Base-by-base conservation (phyloP, 2,888 invertebrate genomes). In the Ormyrus thymus region DNA sequence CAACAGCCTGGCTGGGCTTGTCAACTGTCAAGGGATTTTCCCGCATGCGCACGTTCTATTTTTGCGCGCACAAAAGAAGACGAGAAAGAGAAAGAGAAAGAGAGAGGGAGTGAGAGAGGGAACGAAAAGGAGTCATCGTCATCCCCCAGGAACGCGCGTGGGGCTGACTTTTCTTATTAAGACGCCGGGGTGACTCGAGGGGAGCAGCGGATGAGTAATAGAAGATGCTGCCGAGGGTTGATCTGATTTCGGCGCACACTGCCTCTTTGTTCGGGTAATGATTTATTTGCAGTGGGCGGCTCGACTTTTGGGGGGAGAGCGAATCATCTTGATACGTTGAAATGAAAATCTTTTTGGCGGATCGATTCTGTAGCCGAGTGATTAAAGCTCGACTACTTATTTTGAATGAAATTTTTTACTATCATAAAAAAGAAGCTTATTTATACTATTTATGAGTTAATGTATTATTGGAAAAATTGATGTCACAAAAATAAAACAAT, bases 21-120 rank as follows among this genome's bases (percentile, higher is more conserved):
- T 72, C 62, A 72, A 72, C 53, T 72, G 71, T 45, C 62, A 72
- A 72, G 10, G 29, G 64, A 9, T 50, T 73, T 73, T 56, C 56
- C 56, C 11, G 56, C 15, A 11, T 29, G 13, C 46, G n/a, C 51
- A 51, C 59, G 71, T 71, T 71, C 66, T 74, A 74, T 74, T 74
- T 74, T 66, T 62, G 64, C 46, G 15, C 65, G 64, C 74, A 64
- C 45, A 50, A 72, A 72, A 50, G 58, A 61, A 13, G 3, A 53
- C 29, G 53, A 15, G 29, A 29, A 29, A 29, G 29, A 65, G 64
- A 50, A 29, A 56, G 46, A 53, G 43, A 15, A 70, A 70, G 29
- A 29, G 29, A 4, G 29, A 29, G 29, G 2, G 29, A 29, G 29
- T n/a, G n/a, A 29, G 29, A 29, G 29, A 29, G 29, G 29, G 29